Base-by-base conservation (phyloP, 2,113 vertebrate genomes). In the Theristicus caerulescens region DNA sequence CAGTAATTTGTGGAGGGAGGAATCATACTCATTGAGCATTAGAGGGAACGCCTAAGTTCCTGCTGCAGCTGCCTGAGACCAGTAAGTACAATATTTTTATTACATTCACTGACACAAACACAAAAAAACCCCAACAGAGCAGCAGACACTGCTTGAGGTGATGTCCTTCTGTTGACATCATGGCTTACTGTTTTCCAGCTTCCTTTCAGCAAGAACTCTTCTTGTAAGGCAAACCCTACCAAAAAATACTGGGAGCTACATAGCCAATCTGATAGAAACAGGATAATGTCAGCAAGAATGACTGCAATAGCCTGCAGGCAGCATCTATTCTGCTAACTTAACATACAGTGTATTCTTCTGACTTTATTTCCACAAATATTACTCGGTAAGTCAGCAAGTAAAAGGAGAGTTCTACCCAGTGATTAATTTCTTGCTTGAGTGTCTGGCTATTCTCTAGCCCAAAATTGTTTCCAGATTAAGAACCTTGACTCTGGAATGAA, bases 231-330 rank as follows among this genome's bases (percentile, higher is more conserved):
- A 5, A 97, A 58, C 52, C 46, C 42, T 47, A 31, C 70, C 62
- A 86, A 64, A 74, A 40, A 93, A 47, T 26, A 88, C 95, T 88
- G 83, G 79, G 86, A 93, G 90, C 90, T 92, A 81, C 72, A 88
- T 0, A 86, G 72, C 24, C 76, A 83, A 36, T 86, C 86, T 93
- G 86, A 96, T 42, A 90, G 92, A 88, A 95, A 90, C 65, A 88
- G 90, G 85, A 73, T 96, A 93, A 95, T 94, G 90, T 96, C 95
- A 96, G 90, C 72, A 92, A 81, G 88, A 96, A 83, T 67, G 76
- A 96, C 90, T 94, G 88, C 85, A 92, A 70, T 58, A 82, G 93
- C 96, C 93, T 62, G 87, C 78, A 94, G 96, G 92, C 90, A 96
- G 74, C 94, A 96, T 93, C 80, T 69, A 58, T 71, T 77, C 88